Base-by-base conservation (phyloP, 2,888 invertebrate species). In the Unio delphinus region DNA sequence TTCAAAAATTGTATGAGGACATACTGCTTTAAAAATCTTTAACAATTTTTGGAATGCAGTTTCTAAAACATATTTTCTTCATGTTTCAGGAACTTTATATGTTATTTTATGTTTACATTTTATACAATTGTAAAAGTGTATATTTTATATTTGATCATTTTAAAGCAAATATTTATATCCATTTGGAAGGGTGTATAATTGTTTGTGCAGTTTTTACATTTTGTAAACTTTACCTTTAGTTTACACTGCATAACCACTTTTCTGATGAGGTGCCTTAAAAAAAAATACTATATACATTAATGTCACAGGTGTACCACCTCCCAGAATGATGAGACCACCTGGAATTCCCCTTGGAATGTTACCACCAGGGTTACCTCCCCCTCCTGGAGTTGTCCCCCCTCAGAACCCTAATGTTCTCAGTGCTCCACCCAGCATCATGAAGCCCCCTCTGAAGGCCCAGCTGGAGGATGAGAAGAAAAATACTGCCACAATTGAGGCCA, bases 401-500 rank as follows among this genome's bases (percentile, higher is more conserved):
- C 70, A 74, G 62, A 88, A 89, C 17, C 93, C 94, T 1, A 95
- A 95, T 80, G 95, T 95, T 54, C 91, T 96, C 30, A 93, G 94
- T 17, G 95, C 95, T 1, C 95, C 94, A 0, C 95, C 95, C 20
- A 95, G 95, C 86, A 92, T 95, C 55, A 94, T 95, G 83, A 93
- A 93, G 78, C 93, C 95, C 74, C 87, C 90, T 55, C 85, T 81
- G 73, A 83, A 85, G 69, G 70, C 72, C 20, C 70, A 70, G 26
- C 55, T 45, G 45, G 86, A 84, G 34, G 85, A 83, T 8, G 83
- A 86, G 45, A 84, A 89, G 74, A 86, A 88, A 69, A 86, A 83
- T 55, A 82, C 86, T 59, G 94, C 95, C 26, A 98, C 96, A 0
- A 98, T 98, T 80, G 95, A 96, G 83, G 99, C 98, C 0, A 98